Conservation (phyloP, 2,888 invertebrate genomes). For the Lithophane leautieri region DNA sequence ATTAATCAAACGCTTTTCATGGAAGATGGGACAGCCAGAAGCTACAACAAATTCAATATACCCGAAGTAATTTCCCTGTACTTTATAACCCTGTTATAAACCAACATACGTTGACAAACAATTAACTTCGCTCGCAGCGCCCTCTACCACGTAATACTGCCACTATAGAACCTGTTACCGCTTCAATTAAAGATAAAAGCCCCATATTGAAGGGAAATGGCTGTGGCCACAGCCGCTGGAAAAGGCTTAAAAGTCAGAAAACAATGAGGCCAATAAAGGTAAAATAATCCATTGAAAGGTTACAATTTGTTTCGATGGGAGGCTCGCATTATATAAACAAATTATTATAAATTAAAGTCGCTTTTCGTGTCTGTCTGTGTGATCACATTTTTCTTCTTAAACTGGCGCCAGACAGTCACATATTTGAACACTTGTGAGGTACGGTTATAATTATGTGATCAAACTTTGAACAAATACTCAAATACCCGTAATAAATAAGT, state of each 20-base stretch:
- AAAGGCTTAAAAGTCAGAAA: constrained; percentile 29
- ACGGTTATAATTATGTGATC: too few relatives aligned
- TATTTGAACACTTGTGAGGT: too few relatives aligned
- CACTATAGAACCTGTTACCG: constrained; percentile 38
- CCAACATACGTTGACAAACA: constrained; percentile 9
- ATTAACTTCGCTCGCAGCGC: constrained; percentile 18
- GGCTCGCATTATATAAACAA: neutral
- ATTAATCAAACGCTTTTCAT: neutral
- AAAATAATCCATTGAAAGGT: neutral
- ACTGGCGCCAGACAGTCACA: too few relatives aligned
- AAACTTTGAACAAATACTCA: too few relatives aligned
- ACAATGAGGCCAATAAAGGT: constrained; percentile 23
- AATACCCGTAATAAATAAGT: too few relatives aligned
- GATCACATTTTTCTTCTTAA: too few relatives aligned
- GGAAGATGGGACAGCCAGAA: neutral
- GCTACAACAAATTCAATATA: neutral
- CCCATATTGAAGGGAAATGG: constrained; percentile 13
- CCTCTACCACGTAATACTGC: constrained; percentile 1
- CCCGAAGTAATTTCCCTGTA: neutral
- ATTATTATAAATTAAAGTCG: neutral
- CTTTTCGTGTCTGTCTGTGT: neutral
- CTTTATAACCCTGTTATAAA: constrained; percentile 25
- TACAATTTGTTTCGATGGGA: constrained; percentile 14
- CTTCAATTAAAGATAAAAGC: constrained; percentile 60
- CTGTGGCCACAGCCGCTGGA: constrained; percentile 16